Base-by-base conservation (phyloP, 35 echinoderm and acorn worm species). In the Lytechinus variegatus region DNA sequence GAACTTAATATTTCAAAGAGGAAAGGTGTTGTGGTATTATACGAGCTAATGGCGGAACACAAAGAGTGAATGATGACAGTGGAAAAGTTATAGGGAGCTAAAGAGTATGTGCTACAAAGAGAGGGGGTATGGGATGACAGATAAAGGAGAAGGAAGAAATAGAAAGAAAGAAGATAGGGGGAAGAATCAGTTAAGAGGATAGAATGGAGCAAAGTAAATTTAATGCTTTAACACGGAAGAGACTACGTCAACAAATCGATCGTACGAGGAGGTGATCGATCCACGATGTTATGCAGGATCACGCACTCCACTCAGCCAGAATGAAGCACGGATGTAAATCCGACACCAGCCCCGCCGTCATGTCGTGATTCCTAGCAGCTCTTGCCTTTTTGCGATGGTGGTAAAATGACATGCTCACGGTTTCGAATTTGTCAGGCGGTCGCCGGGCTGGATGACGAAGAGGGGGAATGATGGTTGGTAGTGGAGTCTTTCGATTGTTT, bases 361-460 rank as follows among this genome's bases (percentile, higher is more conserved):
- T 54, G 88, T 90, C 88, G 88, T 52, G 88, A 90, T 90, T 90
- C 88, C 88, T 14, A 13, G 88, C 29, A 90, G 88, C 52, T 9
- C 29, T 6, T 21, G 29, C 27, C 88, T 90, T 90, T 90, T 54
- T 90, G 27, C 27, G 52, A 54, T 54, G 88, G 88, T 16, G 88
- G 27, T 90, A 54, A 54, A 54, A 90, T 90, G 88, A 90, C 88
- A 90, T 90, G 88, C 24, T 90, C 88, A 14, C 88, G 88, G 88
- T 90, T 90, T 90, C 88, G 28, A 90, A 90, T 90, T 90, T 90
- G 88, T 90, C 88, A 90, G 88, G 88, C 88, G 88, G 88, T 90
- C 88, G 88, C 88, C 88, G 16, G 28, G 29, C 88, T 90, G 52
- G 66, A 90, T 90, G 16, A 9, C 88, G 52, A 51, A 54, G 52